A percentile compares a stretch with the other conserved stretches of the same genome.
These are phyloP conservation scores for Zygothrica quintamaculata DNA, from an alignment of 2,888 invertebrate genomes.

Conservation along the genomic window DNA sequence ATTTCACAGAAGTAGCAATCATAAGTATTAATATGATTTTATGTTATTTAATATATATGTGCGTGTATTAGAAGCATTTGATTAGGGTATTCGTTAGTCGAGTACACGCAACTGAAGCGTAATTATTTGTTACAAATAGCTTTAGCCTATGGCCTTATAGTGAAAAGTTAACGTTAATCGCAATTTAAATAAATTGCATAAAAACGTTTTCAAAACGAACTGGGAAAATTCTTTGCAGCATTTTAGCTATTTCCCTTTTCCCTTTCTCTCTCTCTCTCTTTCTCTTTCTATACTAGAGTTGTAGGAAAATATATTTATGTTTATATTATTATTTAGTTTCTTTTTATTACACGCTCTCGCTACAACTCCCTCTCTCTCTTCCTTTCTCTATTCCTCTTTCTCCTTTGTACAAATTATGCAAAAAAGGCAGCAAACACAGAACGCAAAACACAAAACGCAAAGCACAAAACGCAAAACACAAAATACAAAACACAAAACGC, in stretches of 20 bases:
- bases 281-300: not conserved
- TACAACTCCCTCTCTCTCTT: not conserved
- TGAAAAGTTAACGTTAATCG: constrained; percentile 56
- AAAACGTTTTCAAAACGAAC: constrained; percentile 68
- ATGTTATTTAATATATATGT: too few relatives aligned
- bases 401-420: constrained; percentile 54
- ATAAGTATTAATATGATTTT: too few relatives aligned
- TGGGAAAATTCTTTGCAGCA: constrained; percentile 63
- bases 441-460: constrained; percentile 33
- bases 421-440: constrained; percentile 25
- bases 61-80: too few relatives aligned
- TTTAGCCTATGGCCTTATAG: not conserved
- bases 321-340: not conserved
- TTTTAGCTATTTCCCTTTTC: constrained; percentile 31
- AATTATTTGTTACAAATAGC: not conserved
- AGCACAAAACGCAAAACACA: constrained; percentile 34
- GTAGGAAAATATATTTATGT: not conserved
- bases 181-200: constrained; percentile 70
- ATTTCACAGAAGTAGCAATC: too few relatives aligned
- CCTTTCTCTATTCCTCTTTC: not conserved
- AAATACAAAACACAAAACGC: constrained; percentile 17
- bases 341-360: not conserved
- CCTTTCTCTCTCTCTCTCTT: not conserved
- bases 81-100: too few relatives aligned
- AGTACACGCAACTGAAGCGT: too few relatives aligned